Conservation (phyloP, 2,113 vertebrate species). For the Zapus hudsonius region DNA sequence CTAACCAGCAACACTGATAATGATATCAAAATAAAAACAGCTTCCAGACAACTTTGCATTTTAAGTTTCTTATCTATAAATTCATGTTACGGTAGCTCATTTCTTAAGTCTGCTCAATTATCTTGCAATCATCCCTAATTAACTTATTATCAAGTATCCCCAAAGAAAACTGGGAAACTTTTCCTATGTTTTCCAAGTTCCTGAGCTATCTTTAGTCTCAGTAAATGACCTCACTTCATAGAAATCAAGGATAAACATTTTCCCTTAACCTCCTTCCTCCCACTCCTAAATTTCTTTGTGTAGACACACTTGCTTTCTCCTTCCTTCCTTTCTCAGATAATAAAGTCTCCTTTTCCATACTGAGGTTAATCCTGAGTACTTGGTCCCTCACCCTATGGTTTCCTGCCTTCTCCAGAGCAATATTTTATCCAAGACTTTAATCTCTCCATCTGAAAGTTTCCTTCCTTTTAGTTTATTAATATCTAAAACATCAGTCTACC, state of each 20-base stretch:
- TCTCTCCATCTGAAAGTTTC: slow-evolving; percentile 68
- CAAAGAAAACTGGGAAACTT: not conserved
- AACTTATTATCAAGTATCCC: slow-evolving; percentile 33
- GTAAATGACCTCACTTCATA: slow-evolving; percentile 36
- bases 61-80: slow-evolving; percentile 5
- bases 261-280: not conserved
- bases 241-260: slow-evolving; percentile 11
- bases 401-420: not conserved
- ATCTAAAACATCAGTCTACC: slow-evolving; percentile 53
- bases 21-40: not conserved
- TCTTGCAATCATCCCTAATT: slow-evolving; percentile 40
- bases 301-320: not conserved
- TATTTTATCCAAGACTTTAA: slow-evolving; percentile 54
- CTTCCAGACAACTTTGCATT: not conserved
- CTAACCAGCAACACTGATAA: not conserved
- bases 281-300: slow-evolving; percentile 4
- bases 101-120: slow-evolving; percentile 17
- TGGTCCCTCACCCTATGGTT: slow-evolving; percentile 15
- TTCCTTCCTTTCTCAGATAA: slow-evolving; percentile 41
- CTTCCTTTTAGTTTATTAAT: slow-evolving; percentile 66
- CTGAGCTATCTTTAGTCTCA: slow-evolving; percentile 29
- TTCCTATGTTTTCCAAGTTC: slow-evolving; percentile 8
- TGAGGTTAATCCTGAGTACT: slow-evolving; percentile 19
- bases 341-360: not conserved
- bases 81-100: slow-evolving; percentile 16